These are phyloP conservation scores for Drosophila pegasa DNA, from an alignment of 2,888 invertebrate species.

Conservation along the genomic window DNA sequence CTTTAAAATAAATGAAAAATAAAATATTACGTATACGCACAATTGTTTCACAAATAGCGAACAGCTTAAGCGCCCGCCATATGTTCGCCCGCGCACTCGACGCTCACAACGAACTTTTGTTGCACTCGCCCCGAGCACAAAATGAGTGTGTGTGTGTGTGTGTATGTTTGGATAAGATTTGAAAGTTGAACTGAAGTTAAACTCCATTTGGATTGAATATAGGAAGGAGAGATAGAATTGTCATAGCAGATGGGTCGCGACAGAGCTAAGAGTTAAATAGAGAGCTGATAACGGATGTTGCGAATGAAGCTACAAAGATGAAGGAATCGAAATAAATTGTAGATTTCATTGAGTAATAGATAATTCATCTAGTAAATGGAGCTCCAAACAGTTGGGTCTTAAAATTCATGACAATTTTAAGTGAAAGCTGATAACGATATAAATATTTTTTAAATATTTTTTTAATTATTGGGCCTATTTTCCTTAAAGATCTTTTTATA, in stretches of 20 bases:
- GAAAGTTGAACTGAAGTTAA: not conserved
- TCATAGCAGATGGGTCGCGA: not conserved
- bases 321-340: too few relatives aligned
- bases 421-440: too few relatives aligned
- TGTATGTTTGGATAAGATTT: not conserved
- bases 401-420: not conserved
- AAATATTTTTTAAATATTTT: too few relatives aligned
- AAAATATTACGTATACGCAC: conserved; percentile 55
- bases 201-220: not conserved
- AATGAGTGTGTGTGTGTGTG: not conserved
- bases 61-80: conserved; percentile 10
- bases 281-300: not conserved
- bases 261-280: not conserved
- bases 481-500: too few relatives aligned
- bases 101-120: conserved; percentile 4
- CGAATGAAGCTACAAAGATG: not conserved
- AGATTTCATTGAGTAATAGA: not conserved
- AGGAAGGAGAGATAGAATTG: not conserved
- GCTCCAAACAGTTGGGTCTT: not conserved
- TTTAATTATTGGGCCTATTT: too few relatives aligned
- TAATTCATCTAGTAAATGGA: not conserved
- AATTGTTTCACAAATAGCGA: conserved; percentile 37
- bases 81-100: not conserved
- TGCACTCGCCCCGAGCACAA: conserved; percentile 13
- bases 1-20: conserved; percentile 32